These are phyloP conservation scores for Orius insidiosus DNA, from an alignment of 1,140 invertebrate species.

Conservation along the genomic window DNA sequence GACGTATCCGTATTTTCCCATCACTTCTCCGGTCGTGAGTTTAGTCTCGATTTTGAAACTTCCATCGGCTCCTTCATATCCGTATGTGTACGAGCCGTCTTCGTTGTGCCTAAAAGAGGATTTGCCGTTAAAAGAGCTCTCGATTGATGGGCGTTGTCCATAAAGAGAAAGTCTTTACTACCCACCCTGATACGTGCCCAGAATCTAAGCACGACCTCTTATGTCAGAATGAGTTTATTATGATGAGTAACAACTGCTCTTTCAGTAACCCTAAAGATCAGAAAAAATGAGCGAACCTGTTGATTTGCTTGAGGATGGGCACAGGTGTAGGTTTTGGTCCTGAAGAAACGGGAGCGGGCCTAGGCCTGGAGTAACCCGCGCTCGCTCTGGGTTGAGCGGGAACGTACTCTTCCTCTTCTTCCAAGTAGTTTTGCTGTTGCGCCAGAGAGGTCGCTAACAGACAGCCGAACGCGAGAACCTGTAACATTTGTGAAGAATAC, in stretches of 20 bases:
- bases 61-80: slow-evolving; percentile 67
- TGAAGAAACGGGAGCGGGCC: slow-evolving; percentile 25
- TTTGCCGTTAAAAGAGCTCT: background rate
- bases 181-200: background rate
- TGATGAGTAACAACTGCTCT: too few relatives aligned
- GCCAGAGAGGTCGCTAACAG: slow-evolving; percentile 3
- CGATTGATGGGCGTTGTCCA: background rate
- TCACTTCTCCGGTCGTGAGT: slow-evolving; percentile 54
- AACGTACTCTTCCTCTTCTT: slow-evolving; percentile 32
- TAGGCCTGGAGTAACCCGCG: slow-evolving; percentile 27
- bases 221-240: background rate
- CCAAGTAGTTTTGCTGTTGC: slow-evolving; percentile 25
- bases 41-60: slow-evolving; percentile 77
- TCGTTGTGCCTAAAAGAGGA: slow-evolving; percentile 52
- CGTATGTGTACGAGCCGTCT: slow-evolving; percentile 73
- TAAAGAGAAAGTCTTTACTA: background rate
- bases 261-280: too few relatives aligned
- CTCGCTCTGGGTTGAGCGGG: slow-evolving; percentile 35
- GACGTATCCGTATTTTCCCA: slow-evolving; percentile 77
- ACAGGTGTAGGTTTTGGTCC: slow-evolving; percentile 45
- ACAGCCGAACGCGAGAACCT: slow-evolving; percentile 5
- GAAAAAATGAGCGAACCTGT: slow-evolving; percentile 32
- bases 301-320: slow-evolving; percentile 68
- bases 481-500: too few relatives aligned
- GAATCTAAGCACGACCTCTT: slow-evolving; percentile 1